phyloP scores from a whole-genome alignment of 1,140 invertebrate genomes.

The Penaeus indicus region DNA sequence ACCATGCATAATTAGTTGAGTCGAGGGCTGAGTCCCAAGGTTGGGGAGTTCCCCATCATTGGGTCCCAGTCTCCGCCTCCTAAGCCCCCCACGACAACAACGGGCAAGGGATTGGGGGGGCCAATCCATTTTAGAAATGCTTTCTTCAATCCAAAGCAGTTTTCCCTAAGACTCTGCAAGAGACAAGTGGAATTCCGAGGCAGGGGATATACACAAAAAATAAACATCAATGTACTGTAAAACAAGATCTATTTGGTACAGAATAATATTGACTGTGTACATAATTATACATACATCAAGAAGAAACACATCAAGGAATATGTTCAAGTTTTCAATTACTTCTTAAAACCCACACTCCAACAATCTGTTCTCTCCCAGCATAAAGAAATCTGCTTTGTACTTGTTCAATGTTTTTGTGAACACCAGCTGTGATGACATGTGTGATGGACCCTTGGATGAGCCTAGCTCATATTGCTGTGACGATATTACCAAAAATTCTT shows the following conservation, averaged over 20 bases:
- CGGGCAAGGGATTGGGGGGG: too few relatives aligned
- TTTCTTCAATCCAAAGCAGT: too few relatives aligned
- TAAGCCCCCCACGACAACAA: too few relatives aligned
- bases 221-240: conserved; percentile 39
- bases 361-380: conserved; percentile 47
- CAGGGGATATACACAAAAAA: background rate
- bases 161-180: too few relatives aligned
- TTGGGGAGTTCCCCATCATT: too few relatives aligned
- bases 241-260: conserved; percentile 62
- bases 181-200: background rate
- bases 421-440: conserved; percentile 26
- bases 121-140: too few relatives aligned
- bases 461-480: background rate
- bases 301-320: conserved; percentile 61
- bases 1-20: too few relatives aligned
- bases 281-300: conserved; percentile 63
- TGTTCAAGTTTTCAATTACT: conserved; percentile 46
- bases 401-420: conserved; percentile 43
- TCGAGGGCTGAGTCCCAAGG: too few relatives aligned
- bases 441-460: conserved; percentile 19
- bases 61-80: too few relatives aligned
- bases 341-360: conserved; percentile 35
- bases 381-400: conserved; percentile 56
- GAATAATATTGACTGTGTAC: conserved; percentile 65
- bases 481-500: too few relatives aligned